phyloP scores from a whole-genome alignment of 2,113 vertebrate species.

The Abramis brama region DNA sequence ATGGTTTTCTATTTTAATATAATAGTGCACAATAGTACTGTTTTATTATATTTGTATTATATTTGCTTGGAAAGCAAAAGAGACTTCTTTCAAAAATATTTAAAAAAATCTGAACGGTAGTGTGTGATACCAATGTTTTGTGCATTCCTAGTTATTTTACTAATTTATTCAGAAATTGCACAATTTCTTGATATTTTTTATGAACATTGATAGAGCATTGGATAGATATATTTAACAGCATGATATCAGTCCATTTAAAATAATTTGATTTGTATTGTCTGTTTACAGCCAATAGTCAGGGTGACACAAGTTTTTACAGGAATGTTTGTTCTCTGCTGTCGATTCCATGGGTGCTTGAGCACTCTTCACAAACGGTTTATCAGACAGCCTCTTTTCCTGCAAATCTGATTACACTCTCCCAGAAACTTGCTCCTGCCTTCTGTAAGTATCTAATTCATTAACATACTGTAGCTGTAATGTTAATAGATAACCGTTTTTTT shows the following conservation, averaged over 20 bases:
- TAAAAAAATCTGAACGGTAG: too few relatives aligned
- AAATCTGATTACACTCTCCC: constrained; percentile 76
- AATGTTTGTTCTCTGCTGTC: constrained; percentile 85
- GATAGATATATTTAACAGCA: background rate
- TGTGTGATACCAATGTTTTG: background rate
- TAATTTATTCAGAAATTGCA: background rate
- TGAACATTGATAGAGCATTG: background rate
- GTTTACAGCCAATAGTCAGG: constrained; percentile 69
- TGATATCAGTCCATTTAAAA: background rate
- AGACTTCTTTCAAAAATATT: too few relatives aligned
- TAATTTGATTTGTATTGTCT: background rate
- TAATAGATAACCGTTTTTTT: background rate
- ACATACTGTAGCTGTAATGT: background rate
- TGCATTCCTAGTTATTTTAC: background rate
- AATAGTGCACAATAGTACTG: too few relatives aligned
- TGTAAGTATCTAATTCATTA: constrained; percentile 76
- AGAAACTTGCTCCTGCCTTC: constrained; percentile 76
- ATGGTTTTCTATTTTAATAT: too few relatives aligned
- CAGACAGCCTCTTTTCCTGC: constrained; percentile 75
- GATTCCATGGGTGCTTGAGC: constrained; percentile 88
- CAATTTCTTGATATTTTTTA: background rate
- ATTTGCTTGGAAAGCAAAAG: too few relatives aligned
- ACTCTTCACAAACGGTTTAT: constrained; percentile 73
- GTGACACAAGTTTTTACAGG: constrained; percentile 75
- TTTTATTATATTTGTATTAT: too few relatives aligned